phyloP scores from a whole-genome alignment of 2,113 vertebrate species.

The Prunella himalayana region DNA sequence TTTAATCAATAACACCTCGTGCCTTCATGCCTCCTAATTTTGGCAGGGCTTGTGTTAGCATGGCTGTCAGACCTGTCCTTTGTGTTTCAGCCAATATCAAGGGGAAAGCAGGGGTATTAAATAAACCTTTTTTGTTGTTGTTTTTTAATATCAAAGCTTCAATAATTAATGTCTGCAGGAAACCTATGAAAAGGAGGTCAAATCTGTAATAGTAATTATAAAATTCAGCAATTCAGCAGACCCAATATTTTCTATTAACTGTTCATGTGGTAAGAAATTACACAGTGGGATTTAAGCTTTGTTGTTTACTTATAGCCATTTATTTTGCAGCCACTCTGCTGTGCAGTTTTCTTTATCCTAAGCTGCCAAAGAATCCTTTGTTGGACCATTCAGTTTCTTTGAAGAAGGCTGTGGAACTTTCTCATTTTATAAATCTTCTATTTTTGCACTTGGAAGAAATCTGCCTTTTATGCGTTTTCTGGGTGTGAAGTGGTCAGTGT shows the following conservation, averaged over 20 bases:
- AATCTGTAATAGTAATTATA: conserved; percentile 11
- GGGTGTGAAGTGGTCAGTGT: background rate
- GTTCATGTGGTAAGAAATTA: background rate
- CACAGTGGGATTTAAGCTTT: background rate
- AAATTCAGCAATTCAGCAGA: background rate
- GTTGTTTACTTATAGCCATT: background rate
- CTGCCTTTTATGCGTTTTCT: background rate
- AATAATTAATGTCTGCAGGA: conserved; percentile 18
- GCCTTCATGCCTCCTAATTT: conserved; percentile 21
- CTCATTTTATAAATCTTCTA: background rate
- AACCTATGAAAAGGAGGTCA: background rate
- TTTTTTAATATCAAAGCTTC: conserved; percentile 1
- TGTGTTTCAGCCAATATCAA: background rate
- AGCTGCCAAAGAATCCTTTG: background rate
- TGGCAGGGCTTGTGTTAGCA: background rate
- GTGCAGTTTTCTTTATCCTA: background rate
- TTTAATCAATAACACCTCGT: background rate
- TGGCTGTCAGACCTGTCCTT: background rate
- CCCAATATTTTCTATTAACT: background rate
- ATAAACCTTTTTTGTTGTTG: background rate
- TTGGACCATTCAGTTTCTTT: background rate
- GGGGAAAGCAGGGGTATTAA: background rate
- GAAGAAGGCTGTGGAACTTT: background rate
- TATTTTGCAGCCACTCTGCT: background rate
- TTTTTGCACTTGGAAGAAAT: background rate